phyloP scores from a whole-genome alignment of 1,140 invertebrate genomes.

The Camponotus floridanus region DNA sequence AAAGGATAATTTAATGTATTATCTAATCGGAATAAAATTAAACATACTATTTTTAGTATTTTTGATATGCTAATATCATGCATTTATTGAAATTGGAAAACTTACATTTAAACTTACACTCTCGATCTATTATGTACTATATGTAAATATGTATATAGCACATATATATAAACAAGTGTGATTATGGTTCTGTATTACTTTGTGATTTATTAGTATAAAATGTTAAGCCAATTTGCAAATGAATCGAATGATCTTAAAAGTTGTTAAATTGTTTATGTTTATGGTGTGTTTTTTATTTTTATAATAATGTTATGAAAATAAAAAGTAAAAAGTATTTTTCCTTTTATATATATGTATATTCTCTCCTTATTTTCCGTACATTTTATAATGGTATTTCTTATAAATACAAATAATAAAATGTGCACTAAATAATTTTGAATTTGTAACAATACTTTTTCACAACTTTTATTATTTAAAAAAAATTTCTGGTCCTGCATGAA shows the following conservation, averaged over 20 bases:
- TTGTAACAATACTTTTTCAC: no score
- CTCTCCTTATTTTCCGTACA: neutral
- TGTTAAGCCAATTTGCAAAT: neutral
- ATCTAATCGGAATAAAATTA: no score
- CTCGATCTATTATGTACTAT: neutral
- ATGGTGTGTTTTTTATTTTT: neutral
- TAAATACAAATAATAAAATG: no score
- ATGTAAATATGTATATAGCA: neutral
- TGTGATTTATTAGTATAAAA: slow-evolving; percentile 8
- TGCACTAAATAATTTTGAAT: no score
- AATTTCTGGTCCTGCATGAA: no score
- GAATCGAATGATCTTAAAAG: neutral
- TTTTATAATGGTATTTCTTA: no score
- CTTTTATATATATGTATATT: neutral
- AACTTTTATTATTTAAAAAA: no score
- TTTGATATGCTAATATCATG: no score
- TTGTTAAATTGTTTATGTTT: slow-evolving; percentile 4
- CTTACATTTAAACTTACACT: no score
- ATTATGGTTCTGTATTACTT: slow-evolving; percentile 2
- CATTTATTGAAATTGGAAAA: no score
- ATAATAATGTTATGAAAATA: slow-evolving; percentile 22
- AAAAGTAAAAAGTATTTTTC: neutral
- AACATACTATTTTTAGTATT: no score
- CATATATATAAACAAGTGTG: slow-evolving; percentile 14
- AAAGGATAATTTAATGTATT: no score